Evolutionary conservation across 2,113 vertebrate species (phyloP), one percentile per base, ranked within the genome.

Genomic region (Lepus timidus): DNA sequence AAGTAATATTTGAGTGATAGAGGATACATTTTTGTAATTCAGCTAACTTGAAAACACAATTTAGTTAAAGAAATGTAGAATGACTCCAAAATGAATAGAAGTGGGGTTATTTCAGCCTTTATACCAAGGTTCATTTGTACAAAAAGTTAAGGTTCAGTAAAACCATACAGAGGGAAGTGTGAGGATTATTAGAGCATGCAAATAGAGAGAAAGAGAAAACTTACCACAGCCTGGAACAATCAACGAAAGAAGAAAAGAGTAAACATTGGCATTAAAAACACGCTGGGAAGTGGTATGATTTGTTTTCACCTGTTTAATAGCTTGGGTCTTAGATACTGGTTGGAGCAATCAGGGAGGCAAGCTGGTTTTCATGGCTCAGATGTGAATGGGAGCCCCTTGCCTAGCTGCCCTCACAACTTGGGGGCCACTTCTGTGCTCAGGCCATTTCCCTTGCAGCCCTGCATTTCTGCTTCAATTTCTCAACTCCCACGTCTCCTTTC

Each of bases 161-260:
- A 84, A 90, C 92, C 73, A 94, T n/a, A 74, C 0, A 2, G 67
- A 96, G 95, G 97, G 96, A 96, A 1, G 25, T 94, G 96, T 98
- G 97, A 98, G 97, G 55, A 94, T 94, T 97, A 96, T 98, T 98
- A 98, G 98, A 97, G 94, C 98, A 98, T 98, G 98, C 98, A 98
- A 93, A 93, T 98, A 14, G 97, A 97, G 96, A 88, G 92, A 97
- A 44, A 95, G 98, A 95, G 97, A 97, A 97, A 98, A 99, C 99
- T 99, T 99, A 99, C 99, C 99, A 99, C 99, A 97, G 99, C 99
- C 99, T 99, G 99, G 98, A 99, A 98, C 97, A 71, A 94, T 55
- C 96, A 98, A 99, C 98, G 98, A 98, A 98, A 97, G 98, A 98
- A 99, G 98, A 98, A 99, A 99, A 99, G 98, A 99, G 98, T 98